These are phyloP conservation scores for Axis porcinus DNA, from an alignment of 2,113 vertebrate genomes.

Conservation along the genomic window DNA sequence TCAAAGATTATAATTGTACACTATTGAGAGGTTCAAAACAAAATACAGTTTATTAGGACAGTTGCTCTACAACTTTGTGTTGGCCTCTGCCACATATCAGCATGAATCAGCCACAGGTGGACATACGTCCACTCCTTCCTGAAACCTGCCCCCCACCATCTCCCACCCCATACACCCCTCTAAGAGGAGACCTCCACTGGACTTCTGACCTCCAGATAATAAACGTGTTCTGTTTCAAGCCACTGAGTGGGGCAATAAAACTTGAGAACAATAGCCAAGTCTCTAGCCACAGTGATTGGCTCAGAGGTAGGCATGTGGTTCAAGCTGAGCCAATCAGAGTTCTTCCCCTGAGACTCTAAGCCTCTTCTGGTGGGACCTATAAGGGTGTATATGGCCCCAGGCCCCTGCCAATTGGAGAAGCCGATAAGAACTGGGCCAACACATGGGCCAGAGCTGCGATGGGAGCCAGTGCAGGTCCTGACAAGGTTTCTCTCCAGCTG, in stretches of 20 bases:
- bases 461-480: neutral
- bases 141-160: neutral
- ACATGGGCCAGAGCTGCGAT: neutral
- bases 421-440: neutral
- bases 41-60: neutral
- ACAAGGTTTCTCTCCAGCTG: neutral
- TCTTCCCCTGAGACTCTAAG: neutral
- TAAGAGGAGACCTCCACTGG: neutral
- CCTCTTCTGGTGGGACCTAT: neutral
- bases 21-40: neutral
- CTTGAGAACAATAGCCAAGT: neutral
- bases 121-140: neutral
- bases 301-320: neutral
- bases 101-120: neutral
- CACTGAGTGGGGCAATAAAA: neutral
- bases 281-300: neutral
- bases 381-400: accelerated
- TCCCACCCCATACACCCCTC: neutral
- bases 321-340: neutral
- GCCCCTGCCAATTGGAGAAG: neutral
- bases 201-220: neutral
- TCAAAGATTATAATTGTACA: neutral
- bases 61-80: neutral
- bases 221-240: neutral
- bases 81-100: neutral